Evolutionary conservation across 2,888 invertebrate species (phyloP).

Genomic region (Aphelenchoides bicaudatus): DNA sequence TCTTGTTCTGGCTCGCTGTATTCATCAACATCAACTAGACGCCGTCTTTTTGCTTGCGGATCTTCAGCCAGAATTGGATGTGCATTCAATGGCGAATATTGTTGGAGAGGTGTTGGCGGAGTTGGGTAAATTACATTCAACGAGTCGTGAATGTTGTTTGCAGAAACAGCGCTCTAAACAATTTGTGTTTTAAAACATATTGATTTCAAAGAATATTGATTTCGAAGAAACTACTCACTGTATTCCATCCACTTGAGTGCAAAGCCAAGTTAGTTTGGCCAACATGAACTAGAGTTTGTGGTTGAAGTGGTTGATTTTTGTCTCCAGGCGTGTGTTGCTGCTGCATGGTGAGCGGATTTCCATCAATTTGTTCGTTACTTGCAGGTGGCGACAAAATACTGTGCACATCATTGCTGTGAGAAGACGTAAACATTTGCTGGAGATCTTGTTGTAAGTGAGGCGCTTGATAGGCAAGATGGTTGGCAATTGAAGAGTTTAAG

Average conservation of each 20-base stretch:
- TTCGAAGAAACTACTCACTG: constrained; percentile 6
- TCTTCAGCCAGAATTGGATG: background rate
- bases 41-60: background rate
- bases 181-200: background rate
- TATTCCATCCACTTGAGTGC: constrained; percentile 12
- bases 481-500: background rate
- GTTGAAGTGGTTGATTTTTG: background rate
- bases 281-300: constrained; percentile 3
- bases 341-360: background rate
- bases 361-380: constrained; percentile 36
- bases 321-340: constrained; percentile 1
- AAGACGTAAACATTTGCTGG: constrained; percentile 4
- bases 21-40: background rate
- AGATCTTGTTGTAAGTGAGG: background rate
- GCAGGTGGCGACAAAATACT: constrained; percentile 54
- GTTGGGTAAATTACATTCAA: constrained; percentile 56
- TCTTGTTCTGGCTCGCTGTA: background rate
- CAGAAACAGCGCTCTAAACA: constrained; percentile 3
- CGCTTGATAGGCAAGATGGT: background rate
- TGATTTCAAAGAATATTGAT: too few species aligned
- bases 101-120: constrained; percentile 52
- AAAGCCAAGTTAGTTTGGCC: constrained; percentile 2
- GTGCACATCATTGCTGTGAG: background rate
- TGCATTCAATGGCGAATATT: constrained; percentile 34
- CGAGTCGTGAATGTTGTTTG: constrained; percentile 30